These are phyloP conservation scores for Pachymerium ferrugineum DNA, from an alignment of 2,888 invertebrate species.

Conservation along the genomic window DNA sequence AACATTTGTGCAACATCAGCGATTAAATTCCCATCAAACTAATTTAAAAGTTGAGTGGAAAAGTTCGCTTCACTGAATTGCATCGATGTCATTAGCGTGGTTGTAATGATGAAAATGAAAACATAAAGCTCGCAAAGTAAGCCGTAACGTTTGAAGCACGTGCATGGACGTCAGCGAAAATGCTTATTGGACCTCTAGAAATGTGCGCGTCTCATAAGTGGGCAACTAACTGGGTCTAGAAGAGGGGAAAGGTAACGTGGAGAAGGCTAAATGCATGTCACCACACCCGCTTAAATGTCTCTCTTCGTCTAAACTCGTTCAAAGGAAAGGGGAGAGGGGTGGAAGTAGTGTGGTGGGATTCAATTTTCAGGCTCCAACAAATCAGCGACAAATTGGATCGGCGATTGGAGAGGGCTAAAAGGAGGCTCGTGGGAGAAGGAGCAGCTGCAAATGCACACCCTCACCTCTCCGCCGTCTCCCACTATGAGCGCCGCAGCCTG, in stretches of 20 bases:
- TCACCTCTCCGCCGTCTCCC: conserved; percentile 3
- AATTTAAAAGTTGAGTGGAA: background rate
- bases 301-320: conserved; percentile 1
- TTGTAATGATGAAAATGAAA: conserved; percentile 9
- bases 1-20: conserved; percentile 14
- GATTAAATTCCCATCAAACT: conserved; percentile 21
- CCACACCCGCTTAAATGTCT: conserved; percentile 12
- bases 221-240: conserved; percentile 8
- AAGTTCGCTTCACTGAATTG: background rate
- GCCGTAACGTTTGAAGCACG: background rate
- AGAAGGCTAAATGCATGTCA: conserved; percentile 21
- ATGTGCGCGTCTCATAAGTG: background rate
- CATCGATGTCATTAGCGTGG: background rate
- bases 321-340: conserved; percentile 14
- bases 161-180: conserved; percentile 18
- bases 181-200: conserved; percentile 10
- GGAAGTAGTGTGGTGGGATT: conserved; percentile 9
- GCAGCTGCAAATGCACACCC: conserved; percentile 24
- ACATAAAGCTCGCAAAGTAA: conserved; percentile 14
- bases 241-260: background rate
- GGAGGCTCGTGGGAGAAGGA: conserved; percentile 24
- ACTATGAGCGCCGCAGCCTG: background rate
- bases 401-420: conserved; percentile 19
- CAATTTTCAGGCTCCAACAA: conserved; percentile 29
- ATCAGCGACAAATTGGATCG: conserved; percentile 30